phyloP scores from a whole-genome alignment of 1,140 invertebrate species.

The Grapholita molesta region DNA sequence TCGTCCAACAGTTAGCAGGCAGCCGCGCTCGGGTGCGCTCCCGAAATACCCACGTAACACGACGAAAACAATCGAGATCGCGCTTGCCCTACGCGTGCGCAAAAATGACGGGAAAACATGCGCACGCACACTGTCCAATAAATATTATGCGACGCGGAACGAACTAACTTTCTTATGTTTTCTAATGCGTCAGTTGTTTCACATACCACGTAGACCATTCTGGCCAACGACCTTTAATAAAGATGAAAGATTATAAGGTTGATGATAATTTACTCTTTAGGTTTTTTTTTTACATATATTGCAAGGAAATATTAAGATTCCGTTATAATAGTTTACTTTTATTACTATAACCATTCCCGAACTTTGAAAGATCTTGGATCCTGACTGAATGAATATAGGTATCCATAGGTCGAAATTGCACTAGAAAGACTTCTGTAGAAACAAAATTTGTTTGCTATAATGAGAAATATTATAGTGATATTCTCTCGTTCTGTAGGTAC shows the following conservation, averaged over 20 bases:
- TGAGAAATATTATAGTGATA: too few relatives aligned
- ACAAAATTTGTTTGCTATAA: too few relatives aligned
- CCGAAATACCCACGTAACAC: conserved; percentile 73
- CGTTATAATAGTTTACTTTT: too few relatives aligned
- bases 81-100: conserved; percentile 59
- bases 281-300: too few relatives aligned
- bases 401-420: too few relatives aligned
- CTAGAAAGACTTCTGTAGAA: too few relatives aligned
- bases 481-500: too few relatives aligned
- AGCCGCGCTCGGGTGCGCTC: conserved; percentile 44
- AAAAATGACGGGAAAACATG: conserved; percentile 72
- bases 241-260: neutral
- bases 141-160: neutral
- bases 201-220: neutral
- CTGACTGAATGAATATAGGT: too few relatives aligned
- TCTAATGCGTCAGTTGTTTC: neutral
- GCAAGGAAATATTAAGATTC: too few relatives aligned
- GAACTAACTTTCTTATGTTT: neutral
- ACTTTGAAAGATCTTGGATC: too few relatives aligned
- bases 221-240: neutral
- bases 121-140: conserved; percentile 11
- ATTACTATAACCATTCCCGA: too few relatives aligned
- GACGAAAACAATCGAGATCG: conserved; percentile 74
- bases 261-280: neutral
- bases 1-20: conserved; percentile 46